These are phyloP conservation scores for Xiphias gladius DNA, from an alignment of 2,113 vertebrate species.

Conservation along the genomic window DNA sequence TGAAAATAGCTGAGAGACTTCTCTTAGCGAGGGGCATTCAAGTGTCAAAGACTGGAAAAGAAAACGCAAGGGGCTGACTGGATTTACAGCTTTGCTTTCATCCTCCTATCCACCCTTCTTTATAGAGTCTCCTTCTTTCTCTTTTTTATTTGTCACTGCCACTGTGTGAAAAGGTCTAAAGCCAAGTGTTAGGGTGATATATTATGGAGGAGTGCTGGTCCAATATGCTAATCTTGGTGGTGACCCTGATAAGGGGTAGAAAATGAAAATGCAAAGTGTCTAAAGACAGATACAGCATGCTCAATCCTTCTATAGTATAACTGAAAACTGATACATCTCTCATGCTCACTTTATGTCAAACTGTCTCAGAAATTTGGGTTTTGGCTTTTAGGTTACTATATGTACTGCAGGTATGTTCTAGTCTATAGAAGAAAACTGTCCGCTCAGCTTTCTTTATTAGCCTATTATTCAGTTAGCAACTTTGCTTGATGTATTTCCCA, in stretches of 20 bases:
- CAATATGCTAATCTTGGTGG: slow-evolving; percentile 50
- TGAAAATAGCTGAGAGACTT: slow-evolving; percentile 72
- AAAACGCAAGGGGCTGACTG: slow-evolving; percentile 47
- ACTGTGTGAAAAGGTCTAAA: slow-evolving; percentile 51
- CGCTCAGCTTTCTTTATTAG: neutral
- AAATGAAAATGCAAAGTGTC: slow-evolving; percentile 1
- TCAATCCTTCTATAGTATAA: neutral
- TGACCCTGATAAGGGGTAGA: slow-evolving; percentile 1
- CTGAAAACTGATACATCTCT: neutral
- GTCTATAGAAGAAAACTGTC: neutral
- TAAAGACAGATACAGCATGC: neutral
- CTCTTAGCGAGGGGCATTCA: slow-evolving; percentile 61
- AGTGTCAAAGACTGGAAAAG: slow-evolving; percentile 57
- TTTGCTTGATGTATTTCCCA: neutral
- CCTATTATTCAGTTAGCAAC: neutral
- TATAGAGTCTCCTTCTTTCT: slow-evolving; percentile 26
- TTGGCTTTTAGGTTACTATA: neutral
- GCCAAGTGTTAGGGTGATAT: slow-evolving; percentile 51
- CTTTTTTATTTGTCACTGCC: slow-evolving; percentile 23
- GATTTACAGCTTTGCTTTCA: slow-evolving; percentile 78
- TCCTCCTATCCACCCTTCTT: slow-evolving; percentile 48
- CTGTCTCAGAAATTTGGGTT: neutral
- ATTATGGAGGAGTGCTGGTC: slow-evolving; percentile 35
- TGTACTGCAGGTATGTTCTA: too few species aligned
- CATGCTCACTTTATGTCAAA: neutral